phyloP scores from a whole-genome alignment of 2,888 invertebrate species.

The Lissocephala sabroskyi region DNA sequence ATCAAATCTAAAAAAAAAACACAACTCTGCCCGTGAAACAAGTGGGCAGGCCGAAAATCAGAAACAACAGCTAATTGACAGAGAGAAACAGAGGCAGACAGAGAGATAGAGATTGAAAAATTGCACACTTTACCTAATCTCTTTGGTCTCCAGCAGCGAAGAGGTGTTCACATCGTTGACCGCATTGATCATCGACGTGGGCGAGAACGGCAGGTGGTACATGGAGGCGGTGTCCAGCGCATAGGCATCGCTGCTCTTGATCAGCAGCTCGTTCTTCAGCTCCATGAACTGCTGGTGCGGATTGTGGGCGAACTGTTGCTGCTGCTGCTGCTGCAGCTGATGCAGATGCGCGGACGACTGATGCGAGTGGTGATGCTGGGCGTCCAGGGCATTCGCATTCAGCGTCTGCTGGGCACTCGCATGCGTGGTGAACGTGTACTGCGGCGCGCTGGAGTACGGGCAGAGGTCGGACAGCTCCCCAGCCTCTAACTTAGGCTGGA shows the following conservation, averaged over 20 bases:
- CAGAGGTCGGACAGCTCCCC: slow-evolving; percentile 63
- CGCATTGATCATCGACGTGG: slow-evolving; percentile 70
- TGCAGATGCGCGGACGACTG: slow-evolving; percentile 44
- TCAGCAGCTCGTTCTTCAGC: slow-evolving; percentile 67
- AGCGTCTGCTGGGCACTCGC: slow-evolving; percentile 57
- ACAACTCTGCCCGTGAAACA: no score
- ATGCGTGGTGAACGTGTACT: slow-evolving; percentile 65
- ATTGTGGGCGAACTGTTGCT: slow-evolving; percentile 51
- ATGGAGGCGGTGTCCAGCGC: slow-evolving; percentile 68
- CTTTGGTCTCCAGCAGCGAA: slow-evolving; percentile 71
- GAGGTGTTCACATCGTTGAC: slow-evolving; percentile 69
- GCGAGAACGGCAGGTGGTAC: slow-evolving; percentile 71
- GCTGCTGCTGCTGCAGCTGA: slow-evolving; percentile 45
- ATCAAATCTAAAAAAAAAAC: slow-evolving; percentile 3
- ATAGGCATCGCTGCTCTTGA: slow-evolving; percentile 66
- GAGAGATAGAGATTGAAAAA: no score
- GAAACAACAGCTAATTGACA: no score
- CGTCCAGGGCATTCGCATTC: slow-evolving; percentile 48
- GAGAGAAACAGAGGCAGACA: no score
- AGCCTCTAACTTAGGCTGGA: slow-evolving; percentile 59
- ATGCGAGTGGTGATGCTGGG: slow-evolving; percentile 43
- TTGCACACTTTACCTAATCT: slow-evolving; percentile 24
- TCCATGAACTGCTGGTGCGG: slow-evolving; percentile 69
- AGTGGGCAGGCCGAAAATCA: slow-evolving; percentile 3
- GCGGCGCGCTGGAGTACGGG: slow-evolving; percentile 62